Evolutionary conservation across 2,888 invertebrate genomes (phyloP), one percentile per base, ranked within the genome.

Genomic region (Dysmachus trigonus): DNA sequence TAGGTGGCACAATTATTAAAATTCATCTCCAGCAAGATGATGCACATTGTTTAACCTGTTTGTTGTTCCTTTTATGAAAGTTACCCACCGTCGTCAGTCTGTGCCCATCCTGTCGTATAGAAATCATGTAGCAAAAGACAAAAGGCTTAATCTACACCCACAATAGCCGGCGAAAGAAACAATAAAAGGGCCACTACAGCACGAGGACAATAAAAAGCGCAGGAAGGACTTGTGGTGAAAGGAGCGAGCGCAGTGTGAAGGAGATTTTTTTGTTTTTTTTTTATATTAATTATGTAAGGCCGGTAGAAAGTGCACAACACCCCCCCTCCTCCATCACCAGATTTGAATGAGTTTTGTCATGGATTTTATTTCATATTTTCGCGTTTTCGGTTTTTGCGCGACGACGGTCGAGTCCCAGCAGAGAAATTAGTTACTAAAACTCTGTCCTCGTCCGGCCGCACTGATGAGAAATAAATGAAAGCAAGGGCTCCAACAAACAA

Each of bases 111-210:
- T 81, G 62, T 81, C 53, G 81, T 81, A 81, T 81, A 53, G 33
- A 81, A 81, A n/a, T 81, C 81, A 81, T 81, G 81, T 81, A 81
- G 53, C 81, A n/a, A 33, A 81, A 81, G 53, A 81, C 81, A 81
- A 81, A 77, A 53, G 81, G 8, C 81, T 81, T 81, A 81, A 81
- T 81, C 81, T 81, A 53, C 81, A 81, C 62, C 62, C 51, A 81
- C 62, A 81, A 81, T 81, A 22, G 30, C 47, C 47, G 47, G 47
- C 73, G 81, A 33, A 81, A 81, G 81, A 81, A 81, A 81, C 81
- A 81, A 81, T 62, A 81, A 53, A 79, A 76, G 22, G 33, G 53
- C 62, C 62, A 62, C 62, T 62, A 62, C 62, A 35, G n/a, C 77
- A 53, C 62, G 62, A 33, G 31, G 73, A 73, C 62, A 62, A 73